Percentiles rank a stretch among this genome's conserved stretches.
These are phyloP conservation scores for Onychostoma macrolepis DNA, from an alignment of 2,113 vertebrate species.

Conservation along the genomic window DNA sequence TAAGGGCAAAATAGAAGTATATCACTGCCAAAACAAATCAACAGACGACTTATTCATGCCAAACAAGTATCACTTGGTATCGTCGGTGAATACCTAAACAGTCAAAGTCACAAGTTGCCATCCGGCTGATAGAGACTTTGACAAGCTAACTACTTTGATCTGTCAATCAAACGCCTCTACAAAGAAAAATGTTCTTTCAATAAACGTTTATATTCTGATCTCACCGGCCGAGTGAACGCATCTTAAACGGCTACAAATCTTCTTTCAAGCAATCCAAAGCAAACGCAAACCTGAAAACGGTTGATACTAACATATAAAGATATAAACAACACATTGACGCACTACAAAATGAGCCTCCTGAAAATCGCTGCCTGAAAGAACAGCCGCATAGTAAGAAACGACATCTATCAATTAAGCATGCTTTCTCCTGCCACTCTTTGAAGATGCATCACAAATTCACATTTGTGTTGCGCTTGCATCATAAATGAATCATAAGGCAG, in stretches of 20 bases:
- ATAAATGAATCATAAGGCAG: slow-evolving; percentile 66
- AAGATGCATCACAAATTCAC: slow-evolving; percentile 51
- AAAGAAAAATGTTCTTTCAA: background rate
- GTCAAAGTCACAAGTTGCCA: background rate
- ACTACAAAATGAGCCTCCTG: background rate
- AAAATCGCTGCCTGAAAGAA: background rate
- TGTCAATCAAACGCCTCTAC: slow-evolving; percentile 18
- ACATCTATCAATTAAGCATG: slow-evolving; percentile 56
- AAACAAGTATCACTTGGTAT: background rate
- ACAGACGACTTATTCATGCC: slow-evolving; percentile 33
- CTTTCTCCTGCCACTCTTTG: slow-evolving; percentile 52
- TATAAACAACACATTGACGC: background rate
- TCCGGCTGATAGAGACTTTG: slow-evolving; percentile 11
- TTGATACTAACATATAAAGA: background rate
- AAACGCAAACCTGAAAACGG: background rate
- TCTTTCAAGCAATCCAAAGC: background rate
- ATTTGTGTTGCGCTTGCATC: slow-evolving; percentile 52
- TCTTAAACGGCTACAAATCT: background rate
- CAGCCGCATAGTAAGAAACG: slow-evolving; percentile 29
- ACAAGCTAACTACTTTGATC: slow-evolving; percentile 32
- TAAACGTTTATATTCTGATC: background rate
- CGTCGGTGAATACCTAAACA: slow-evolving; percentile 11
- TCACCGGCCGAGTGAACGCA: background rate
- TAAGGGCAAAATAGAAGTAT: slow-evolving; percentile 31
- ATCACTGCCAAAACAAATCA: slow-evolving; percentile 26